Percentiles rank a stretch among this genome's conserved stretches.
Conservation (phyloP, 2,113 vertebrate species). For the Platichthys stellatus region DNA sequence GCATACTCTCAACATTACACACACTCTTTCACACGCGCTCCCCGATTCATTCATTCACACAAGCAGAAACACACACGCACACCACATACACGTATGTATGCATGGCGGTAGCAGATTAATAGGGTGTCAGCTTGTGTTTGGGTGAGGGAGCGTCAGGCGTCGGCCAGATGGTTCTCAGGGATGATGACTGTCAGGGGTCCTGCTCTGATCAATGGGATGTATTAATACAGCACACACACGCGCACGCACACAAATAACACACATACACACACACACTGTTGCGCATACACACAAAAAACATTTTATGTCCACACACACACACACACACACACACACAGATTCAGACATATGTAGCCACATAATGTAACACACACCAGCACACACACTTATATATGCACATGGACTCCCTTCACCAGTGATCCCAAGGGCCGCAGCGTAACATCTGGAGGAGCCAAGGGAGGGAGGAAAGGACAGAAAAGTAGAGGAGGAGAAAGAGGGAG, state of each 20-base stretch:
- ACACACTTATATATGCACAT: conserved; percentile 34
- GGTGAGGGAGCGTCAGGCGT: conserved; percentile 99
- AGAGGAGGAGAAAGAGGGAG: conserved; percentile 5
- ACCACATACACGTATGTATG: conserved; percentile 61
- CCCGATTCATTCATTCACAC: conserved; percentile 13
- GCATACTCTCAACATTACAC: conserved; percentile 47
- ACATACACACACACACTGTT: conserved; percentile 36
- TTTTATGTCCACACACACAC: conserved; percentile 47
- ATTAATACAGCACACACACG: conserved; percentile 90
- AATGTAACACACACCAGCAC: conserved; percentile 71
- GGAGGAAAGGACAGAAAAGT: conserved; percentile 59
- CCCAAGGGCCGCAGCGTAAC: conserved; percentile 91
- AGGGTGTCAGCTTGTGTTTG: conserved; percentile 99
- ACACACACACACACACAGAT: conserved; percentile 39
- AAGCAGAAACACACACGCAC: conserved; percentile 5
- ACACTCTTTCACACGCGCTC: conserved; percentile 12
- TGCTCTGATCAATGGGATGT: conserved; percentile 99
- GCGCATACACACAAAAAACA: conserved; percentile 48
- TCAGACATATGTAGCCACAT: conserved; percentile 61
- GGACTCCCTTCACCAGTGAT: conserved; percentile 89
- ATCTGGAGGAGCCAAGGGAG: conserved; percentile 94
- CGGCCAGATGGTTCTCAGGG: conserved; percentile 99
- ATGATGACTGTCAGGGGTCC: conserved; percentile 99
- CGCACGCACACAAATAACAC: conserved; percentile 28
- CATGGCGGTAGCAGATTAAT: conserved; percentile 93